A percentile compares a stretch with the other conserved stretches of the same genome.
Evolutionary conservation across 2,797 vertebrate genomes (phyloP).

Genomic region (Alfaro cultratus): DNA sequence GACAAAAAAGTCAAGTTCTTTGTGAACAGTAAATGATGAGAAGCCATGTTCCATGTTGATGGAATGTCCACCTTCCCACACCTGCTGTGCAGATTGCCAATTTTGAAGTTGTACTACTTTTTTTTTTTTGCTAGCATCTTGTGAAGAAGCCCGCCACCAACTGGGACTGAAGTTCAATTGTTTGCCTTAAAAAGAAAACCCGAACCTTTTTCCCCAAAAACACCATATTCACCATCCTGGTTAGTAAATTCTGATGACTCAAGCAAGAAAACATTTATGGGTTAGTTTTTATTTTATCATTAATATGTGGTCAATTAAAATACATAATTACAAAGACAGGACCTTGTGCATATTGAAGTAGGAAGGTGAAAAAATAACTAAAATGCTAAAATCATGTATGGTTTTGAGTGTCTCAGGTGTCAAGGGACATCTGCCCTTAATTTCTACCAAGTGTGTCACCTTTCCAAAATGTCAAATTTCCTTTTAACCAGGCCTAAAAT

Average conservation of each 20-base stretch:
- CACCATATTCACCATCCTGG: background rate
- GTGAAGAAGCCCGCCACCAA: background rate
- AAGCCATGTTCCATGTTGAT: constrained; percentile 15
- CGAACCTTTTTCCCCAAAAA: constrained; percentile 9
- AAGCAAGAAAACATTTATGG: background rate
- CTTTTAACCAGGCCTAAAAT: background rate
- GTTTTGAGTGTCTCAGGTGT: background rate
- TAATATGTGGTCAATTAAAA: background rate
- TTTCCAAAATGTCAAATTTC: background rate
- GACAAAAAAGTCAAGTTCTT: constrained; percentile 10
- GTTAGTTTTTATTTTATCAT: background rate
- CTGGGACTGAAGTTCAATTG: constrained; percentile 3
- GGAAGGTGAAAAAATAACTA: background rate
- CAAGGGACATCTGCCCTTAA: background rate
- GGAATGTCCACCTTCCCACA: constrained; percentile 5
- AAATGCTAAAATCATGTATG: background rate
- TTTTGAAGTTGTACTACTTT: constrained; percentile 12
- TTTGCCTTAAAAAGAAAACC: constrained; percentile 13
- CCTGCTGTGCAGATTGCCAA: constrained; percentile 2
- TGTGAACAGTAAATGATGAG: constrained; percentile 31
- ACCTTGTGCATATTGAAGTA: background rate
- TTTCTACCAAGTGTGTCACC: background rate
- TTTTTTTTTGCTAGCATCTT: constrained; percentile 21
- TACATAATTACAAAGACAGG: background rate
- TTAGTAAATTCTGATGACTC: background rate